A percentile compares a stretch with the other conserved stretches of the same genome.
Evolutionary conservation across 2,888 invertebrate species (phyloP).

Genomic region (Sinohyriopsis cumingii): DNA sequence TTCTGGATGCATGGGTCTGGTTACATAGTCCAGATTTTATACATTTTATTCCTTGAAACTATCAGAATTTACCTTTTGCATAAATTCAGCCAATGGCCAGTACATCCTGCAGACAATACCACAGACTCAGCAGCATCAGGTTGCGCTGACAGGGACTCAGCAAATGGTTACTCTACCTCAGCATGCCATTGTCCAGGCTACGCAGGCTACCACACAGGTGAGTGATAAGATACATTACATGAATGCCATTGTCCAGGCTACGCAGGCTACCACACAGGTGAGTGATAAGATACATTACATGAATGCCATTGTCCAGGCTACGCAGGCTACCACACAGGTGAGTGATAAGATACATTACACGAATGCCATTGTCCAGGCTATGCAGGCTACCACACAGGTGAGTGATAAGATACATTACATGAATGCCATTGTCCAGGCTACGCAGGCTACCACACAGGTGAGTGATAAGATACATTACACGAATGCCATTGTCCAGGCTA

Average conservation of each 20-base stretch:
- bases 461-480: no score
- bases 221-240: not conserved
- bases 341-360: no score
- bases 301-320: constrained; percentile 36
- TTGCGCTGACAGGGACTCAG: not conserved
- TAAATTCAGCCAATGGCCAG: constrained; percentile 54
- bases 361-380: constrained; percentile 36
- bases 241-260: not conserved
- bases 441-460: constrained; percentile 5
- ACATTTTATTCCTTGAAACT: no score
- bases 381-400: constrained; percentile 4
- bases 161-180: constrained; percentile 41
- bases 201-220: constrained; percentile 5
- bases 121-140: constrained; percentile 26
- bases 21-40: no score
- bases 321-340: constrained; percentile 5
- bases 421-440: constrained; percentile 36
- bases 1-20: not conserved
- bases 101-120: constrained; percentile 49
- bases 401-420: no score
- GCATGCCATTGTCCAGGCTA: constrained; percentile 36
- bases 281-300: no score
- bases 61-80: not conserved
- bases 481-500: constrained; percentile 36
- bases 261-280: constrained; percentile 5